Evolutionary conservation across 1,140 invertebrate genomes (phyloP).

Genomic region (Uloborus diversus): DNA sequence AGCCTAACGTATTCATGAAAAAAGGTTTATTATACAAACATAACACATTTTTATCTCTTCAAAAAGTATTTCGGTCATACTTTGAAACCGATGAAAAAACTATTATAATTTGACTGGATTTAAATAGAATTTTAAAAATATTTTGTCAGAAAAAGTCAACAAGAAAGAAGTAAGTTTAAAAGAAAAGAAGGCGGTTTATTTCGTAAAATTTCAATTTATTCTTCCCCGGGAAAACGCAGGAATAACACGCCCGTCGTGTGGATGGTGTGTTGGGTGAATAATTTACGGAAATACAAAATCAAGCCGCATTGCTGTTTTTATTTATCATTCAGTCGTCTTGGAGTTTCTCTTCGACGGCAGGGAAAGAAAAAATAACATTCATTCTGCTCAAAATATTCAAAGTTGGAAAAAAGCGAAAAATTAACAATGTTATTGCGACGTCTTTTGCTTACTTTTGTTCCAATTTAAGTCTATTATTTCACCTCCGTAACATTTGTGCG

Average conservation of each 20-base stretch:
- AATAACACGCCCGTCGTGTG: no score
- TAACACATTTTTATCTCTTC: no score
- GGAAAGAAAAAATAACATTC: background rate
- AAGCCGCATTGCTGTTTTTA: background rate
- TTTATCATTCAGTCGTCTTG: background rate
- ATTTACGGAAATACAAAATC: slow-evolving; percentile 4
- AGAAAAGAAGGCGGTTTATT: no score
- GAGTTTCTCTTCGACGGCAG: background rate
- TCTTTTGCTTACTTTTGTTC: background rate
- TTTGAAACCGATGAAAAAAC: no score
- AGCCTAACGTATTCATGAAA: no score
- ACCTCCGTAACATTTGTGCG: background rate
- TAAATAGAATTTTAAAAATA: no score
- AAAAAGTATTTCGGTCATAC: no score
- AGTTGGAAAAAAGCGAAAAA: background rate
- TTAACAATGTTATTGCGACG: slow-evolving; percentile 3
- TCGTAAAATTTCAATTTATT: background rate
- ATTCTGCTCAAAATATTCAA: background rate
- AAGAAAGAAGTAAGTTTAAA: no score
- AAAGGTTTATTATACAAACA: no score
- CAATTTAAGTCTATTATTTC: background rate
- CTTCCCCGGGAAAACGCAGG: background rate
- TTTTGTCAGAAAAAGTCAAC: no score
- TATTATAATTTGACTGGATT: no score
- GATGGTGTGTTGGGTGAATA: background rate